Evolutionary conservation across 2,888 invertebrate species (phyloP).

Genomic region (Plutella xylostella): DNA sequence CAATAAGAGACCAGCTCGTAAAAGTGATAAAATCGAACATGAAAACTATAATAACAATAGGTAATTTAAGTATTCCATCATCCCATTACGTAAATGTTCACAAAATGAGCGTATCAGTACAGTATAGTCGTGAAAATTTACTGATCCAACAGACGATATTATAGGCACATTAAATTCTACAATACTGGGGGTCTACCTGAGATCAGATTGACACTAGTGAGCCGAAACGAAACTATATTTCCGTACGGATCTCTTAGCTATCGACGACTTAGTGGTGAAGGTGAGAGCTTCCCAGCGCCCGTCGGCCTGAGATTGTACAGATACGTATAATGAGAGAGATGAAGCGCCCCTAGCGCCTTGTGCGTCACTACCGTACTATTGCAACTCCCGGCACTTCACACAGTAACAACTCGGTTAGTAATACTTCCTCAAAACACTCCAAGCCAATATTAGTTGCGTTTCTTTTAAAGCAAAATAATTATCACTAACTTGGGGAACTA

Average conservation of each 20-base stretch:
- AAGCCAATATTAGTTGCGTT: constrained; percentile 61
- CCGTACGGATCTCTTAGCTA: no score
- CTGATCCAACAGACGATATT: not conserved
- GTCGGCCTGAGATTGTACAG: no score
- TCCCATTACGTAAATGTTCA: not conserved
- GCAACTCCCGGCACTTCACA: constrained; percentile 65
- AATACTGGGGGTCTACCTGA: constrained; percentile 1
- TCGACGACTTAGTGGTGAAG: no score
- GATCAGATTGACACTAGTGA: constrained; percentile 1
- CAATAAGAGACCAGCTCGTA: constrained; percentile 64
- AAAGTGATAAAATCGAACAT: constrained; percentile 6
- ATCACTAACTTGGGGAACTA: constrained; percentile 43
- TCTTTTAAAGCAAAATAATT: constrained; percentile 22
- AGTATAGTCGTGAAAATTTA: not conserved
- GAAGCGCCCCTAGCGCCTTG: no score
- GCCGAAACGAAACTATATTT: not conserved
- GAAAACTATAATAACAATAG: constrained; percentile 1
- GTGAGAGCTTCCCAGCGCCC: no score
- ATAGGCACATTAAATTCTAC: constrained; percentile 5
- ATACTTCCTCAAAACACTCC: constrained; percentile 47
- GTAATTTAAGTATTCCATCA: constrained; percentile 6
- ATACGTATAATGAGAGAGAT: no score
- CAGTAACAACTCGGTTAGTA: no score
- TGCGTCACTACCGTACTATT: no score
- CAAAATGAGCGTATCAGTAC: not conserved